Evolutionary conservation across 2,113 vertebrate genomes (phyloP).

Genomic region (Saguinus imperator): DNA sequence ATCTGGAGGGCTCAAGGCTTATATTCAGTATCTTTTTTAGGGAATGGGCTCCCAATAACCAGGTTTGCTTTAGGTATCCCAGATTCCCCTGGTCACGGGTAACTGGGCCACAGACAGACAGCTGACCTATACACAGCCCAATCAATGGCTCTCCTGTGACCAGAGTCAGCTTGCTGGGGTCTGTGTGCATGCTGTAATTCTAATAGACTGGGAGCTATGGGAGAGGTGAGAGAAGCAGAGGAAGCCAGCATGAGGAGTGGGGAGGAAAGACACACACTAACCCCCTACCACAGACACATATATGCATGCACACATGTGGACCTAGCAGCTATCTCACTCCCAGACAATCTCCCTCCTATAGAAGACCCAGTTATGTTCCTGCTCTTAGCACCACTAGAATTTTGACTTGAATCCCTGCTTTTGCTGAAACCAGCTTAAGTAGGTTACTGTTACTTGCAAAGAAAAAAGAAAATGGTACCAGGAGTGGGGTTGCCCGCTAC

Average conservation of each 20-base stretch:
- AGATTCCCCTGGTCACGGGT: background rate
- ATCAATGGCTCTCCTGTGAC: background rate
- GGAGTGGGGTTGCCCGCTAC: background rate
- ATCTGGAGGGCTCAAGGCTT: background rate
- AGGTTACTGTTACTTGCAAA: background rate
- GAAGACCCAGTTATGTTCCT: background rate
- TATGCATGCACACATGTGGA: background rate
- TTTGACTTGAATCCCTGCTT: background rate
- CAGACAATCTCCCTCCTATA: background rate
- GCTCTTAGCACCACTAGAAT: background rate
- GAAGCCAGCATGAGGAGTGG: background rate
- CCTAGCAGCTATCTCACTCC: background rate
- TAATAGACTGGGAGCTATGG: background rate
- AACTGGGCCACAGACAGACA: background rate
- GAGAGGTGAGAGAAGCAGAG: background rate
- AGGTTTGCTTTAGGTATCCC: background rate
- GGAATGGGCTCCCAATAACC: too few relatives aligned
- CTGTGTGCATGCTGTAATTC: background rate
- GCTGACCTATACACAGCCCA: background rate
- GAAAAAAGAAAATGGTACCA: background rate
- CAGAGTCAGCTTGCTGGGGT: background rate
- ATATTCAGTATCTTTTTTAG: background rate
- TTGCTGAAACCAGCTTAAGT: slow-evolving; percentile 3
- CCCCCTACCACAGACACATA: background rate
- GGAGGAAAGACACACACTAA: background rate